Evolutionary conservation across 2,113 vertebrate species (phyloP).

Genomic region (Grammomys dolichurus): DNA sequence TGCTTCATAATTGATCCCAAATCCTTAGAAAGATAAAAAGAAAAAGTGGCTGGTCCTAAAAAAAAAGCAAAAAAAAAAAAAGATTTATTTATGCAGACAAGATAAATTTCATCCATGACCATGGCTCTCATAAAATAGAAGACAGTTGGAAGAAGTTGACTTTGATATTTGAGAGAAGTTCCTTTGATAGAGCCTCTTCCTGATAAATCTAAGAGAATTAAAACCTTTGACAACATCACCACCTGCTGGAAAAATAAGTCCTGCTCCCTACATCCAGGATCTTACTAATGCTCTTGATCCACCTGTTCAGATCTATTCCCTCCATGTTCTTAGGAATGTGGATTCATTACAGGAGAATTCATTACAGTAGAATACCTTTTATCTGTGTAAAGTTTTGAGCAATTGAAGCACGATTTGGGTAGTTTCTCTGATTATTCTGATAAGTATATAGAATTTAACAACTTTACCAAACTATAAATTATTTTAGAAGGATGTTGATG

Average conservation of each 20-base stretch:
- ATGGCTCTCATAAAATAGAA: neutral
- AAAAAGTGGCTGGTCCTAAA: neutral
- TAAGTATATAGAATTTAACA: neutral
- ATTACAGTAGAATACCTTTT: neutral
- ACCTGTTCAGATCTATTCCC: neutral
- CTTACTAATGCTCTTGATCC: neutral
- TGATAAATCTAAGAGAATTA: neutral
- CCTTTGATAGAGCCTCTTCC: neutral
- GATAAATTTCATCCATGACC: neutral
- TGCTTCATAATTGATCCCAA: neutral
- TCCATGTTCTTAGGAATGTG: neutral
- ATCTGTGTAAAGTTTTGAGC: neutral
- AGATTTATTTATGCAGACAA: neutral
- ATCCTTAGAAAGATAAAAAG: neutral
- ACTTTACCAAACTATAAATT: neutral
- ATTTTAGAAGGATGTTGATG: neutral
- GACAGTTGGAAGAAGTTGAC: neutral
- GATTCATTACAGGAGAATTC: neutral
- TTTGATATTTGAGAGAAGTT: neutral
- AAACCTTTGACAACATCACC: constrained; percentile 27
- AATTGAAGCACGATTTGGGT: neutral
- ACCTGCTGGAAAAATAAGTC: constrained; percentile 4
- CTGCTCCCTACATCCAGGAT: neutral
- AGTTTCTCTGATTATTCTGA: neutral
- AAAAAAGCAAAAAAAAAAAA: neutral